A percentile compares a stretch with the other conserved stretches of the same genome.
These are phyloP conservation scores for Argopecten irradians DNA, from an alignment of 1,140 invertebrate species.

Conservation along the genomic window DNA sequence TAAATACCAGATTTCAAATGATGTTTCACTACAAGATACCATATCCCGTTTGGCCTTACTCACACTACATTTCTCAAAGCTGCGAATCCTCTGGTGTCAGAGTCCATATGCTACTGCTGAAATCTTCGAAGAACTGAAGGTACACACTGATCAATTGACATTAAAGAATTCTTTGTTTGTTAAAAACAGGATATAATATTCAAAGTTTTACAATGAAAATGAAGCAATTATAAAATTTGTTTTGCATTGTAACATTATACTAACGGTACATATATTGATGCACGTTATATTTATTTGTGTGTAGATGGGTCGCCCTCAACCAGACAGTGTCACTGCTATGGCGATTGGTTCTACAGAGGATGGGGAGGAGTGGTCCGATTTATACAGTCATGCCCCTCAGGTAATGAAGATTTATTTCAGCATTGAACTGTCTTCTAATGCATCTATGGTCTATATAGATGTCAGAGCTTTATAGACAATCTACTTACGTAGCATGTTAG, in stretches of 20 bases:
- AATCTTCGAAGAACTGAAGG: conserved; percentile 88
- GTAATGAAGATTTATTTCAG: too few relatives aligned
- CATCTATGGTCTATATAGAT: too few relatives aligned
- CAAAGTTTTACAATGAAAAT: too few relatives aligned
- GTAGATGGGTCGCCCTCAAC: conserved; percentile 81
- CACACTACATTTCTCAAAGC: conserved; percentile 94
- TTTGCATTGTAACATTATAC: not conserved
- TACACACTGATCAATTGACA: conserved; percentile 44
- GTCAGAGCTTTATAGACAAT: too few relatives aligned
- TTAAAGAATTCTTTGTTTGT: too few relatives aligned
- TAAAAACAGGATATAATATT: too few relatives aligned
- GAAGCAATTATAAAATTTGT: not conserved
- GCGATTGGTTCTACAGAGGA: conserved; percentile 67
- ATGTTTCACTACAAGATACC: conserved; percentile 86
- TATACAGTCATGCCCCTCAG: conserved; percentile 75
- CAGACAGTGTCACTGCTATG: conserved; percentile 83
- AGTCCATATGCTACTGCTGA: conserved; percentile 96
- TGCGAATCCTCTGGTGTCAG: conserved; percentile 96
- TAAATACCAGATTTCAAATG: conserved; percentile 87
- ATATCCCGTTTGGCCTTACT: conserved; percentile 89
- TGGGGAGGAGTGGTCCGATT: conserved; percentile 67
- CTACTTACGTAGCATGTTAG: too few relatives aligned
- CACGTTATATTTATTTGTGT: conserved; percentile 27
- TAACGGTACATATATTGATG: not conserved
- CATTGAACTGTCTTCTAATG: too few relatives aligned